These are phyloP conservation scores for Phallusia fumigata DNA, from an alignment of 23 tunicate species.

Conservation along the genomic window DNA sequence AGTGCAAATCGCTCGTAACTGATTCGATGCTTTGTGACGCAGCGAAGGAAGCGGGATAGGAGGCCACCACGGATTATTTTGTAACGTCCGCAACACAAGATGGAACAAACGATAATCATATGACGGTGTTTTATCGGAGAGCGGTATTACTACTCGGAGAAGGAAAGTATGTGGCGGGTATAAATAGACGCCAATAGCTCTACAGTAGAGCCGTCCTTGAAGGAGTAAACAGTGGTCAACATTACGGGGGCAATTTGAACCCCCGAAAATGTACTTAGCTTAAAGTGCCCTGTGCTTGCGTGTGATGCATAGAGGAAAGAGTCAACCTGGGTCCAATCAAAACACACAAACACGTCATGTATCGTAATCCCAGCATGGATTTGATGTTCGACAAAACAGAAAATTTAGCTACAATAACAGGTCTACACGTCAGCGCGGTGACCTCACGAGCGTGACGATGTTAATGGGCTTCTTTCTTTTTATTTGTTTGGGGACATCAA, in stretches of 20 bases:
- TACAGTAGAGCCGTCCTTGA: no score
- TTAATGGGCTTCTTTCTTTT: background rate
- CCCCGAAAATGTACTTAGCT: background rate
- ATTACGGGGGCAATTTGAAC: background rate
- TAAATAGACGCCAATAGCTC: no score
- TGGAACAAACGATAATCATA: slow-evolving; percentile 7
- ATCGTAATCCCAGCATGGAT: background rate
- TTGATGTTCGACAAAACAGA: background rate
- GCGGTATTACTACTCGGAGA: no score
- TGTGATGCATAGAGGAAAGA: background rate
- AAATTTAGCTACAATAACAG: background rate
- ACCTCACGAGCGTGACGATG: background rate
- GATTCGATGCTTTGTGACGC: slow-evolving; percentile 11
- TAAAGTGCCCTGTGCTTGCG: background rate
- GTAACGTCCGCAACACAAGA: background rate
- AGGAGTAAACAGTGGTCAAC: no score
- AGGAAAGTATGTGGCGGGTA: no score
- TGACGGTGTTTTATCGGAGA: background rate
- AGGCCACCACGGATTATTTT: background rate
- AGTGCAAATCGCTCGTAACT: background rate
- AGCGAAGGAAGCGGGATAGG: background rate
- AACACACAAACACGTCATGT: slow-evolving; percentile 5
- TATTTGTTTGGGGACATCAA: background rate
- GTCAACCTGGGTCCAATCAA: background rate
- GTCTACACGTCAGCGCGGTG: background rate